phyloP scores from a whole-genome alignment of 2,113 vertebrate species.

The Anolis sagrei region DNA sequence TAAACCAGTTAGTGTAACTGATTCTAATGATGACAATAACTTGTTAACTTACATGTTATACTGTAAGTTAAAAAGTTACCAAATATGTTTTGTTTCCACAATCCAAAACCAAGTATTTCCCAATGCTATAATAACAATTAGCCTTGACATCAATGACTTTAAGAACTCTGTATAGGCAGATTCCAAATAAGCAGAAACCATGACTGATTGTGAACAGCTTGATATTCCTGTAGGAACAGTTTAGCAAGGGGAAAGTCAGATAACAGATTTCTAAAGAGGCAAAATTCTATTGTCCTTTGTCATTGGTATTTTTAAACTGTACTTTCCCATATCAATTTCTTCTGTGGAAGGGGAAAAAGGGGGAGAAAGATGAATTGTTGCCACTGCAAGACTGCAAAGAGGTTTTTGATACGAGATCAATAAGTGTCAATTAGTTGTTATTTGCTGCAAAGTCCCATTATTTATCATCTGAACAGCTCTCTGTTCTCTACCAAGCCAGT shows the following conservation, averaged over 20 bases:
- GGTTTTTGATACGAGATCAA: constrained; percentile 44
- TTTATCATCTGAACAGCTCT: constrained; percentile 55
- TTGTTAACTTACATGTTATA: too few species aligned
- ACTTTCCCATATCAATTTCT: not conserved
- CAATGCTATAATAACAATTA: not conserved
- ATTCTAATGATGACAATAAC: too few species aligned
- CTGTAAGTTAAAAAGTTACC: too few species aligned
- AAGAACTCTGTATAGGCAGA: not conserved
- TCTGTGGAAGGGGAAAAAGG: constrained; percentile 18
- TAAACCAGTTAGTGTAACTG: too few species aligned
- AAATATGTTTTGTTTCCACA: too few species aligned
- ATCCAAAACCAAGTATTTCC: too few species aligned
- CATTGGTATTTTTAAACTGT: constrained; percentile 11
- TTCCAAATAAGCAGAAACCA: not conserved
- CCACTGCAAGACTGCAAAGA: constrained; percentile 25
- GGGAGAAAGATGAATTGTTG: constrained; percentile 19
- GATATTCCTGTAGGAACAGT: not conserved
- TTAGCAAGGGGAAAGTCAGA: not conserved
- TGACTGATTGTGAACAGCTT: not conserved
- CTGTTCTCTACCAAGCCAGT: constrained; percentile 28
- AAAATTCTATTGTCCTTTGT: not conserved
- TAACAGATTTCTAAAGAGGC: not conserved
- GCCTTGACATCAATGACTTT: not conserved
- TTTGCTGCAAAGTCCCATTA: constrained; percentile 35
- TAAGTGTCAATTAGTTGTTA: constrained; percentile 49